Evolutionary conservation across 2,797 vertebrate species (phyloP).

Genomic region (Antrozous pallidus): DNA sequence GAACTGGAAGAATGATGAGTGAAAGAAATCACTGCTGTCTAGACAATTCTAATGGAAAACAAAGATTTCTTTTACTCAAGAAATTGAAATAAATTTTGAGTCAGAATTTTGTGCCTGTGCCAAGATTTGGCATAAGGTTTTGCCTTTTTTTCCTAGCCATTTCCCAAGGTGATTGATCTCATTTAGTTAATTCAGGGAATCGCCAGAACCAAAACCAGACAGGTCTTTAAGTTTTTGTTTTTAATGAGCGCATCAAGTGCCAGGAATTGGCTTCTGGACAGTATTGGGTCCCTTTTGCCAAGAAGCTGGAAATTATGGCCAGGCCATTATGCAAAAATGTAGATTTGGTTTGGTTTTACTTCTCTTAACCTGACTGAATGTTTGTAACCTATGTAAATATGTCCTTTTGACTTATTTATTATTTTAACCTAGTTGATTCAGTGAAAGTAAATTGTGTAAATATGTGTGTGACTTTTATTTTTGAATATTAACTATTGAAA

Average conservation of each 20-base stretch:
- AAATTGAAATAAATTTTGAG: slow-evolving; percentile 40
- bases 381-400: neutral
- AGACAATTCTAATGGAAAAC: slow-evolving; percentile 18
- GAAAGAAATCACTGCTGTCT: slow-evolving; percentile 31
- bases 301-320: neutral
- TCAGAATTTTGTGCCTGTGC: neutral
- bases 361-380: neutral
- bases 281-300: neutral
- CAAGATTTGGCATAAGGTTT: neutral
- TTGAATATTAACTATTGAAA: neutral
- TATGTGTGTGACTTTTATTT: neutral
- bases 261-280: neutral
- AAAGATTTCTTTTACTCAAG: neutral
- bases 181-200: slow-evolving; percentile 21
- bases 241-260: slow-evolving; percentile 20
- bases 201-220: slow-evolving; percentile 18
- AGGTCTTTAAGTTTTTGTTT: slow-evolving; percentile 7
- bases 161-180: neutral
- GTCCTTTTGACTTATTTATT: neutral
- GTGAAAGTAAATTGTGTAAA: slow-evolving; percentile 17
- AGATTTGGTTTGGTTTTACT: neutral
- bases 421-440: neutral
- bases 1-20: slow-evolving; percentile 1
- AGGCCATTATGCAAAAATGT: neutral
- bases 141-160: neutral